Conservation (phyloP, 2,888 invertebrate genomes). For the Listrodromus nycthemerus region DNA sequence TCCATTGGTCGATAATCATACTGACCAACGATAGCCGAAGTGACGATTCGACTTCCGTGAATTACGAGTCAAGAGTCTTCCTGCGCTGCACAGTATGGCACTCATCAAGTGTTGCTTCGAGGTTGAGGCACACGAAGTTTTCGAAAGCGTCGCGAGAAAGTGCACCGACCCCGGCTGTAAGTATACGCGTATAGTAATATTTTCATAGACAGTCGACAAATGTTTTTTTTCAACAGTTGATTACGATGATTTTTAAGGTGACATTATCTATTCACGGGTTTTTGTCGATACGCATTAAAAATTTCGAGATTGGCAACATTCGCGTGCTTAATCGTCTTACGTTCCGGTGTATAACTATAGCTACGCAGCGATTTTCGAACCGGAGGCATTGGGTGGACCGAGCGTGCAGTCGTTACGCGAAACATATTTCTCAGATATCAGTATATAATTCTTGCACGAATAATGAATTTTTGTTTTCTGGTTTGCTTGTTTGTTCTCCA, state of each 20-base stretch:
- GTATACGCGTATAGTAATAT: constrained; percentile 83
- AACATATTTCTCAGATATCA: background rate
- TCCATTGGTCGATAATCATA: background rate
- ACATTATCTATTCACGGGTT: too few relatives aligned
- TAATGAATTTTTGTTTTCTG: background rate
- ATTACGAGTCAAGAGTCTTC: constrained; percentile 7
- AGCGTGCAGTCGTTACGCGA: background rate
- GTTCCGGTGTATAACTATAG: background rate
- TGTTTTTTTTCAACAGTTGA: background rate
- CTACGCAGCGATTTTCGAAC: constrained; percentile 47
- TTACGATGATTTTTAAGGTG: background rate
- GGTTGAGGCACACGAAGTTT: constrained; percentile 90
- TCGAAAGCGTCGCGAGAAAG: constrained; percentile 91
- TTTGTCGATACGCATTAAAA: too few relatives aligned
- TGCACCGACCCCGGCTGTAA: constrained; percentile 94
- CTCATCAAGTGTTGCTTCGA: constrained; percentile 93
- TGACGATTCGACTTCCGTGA: background rate
- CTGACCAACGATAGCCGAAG: background rate
- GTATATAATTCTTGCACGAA: background rate
- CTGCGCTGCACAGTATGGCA: constrained; percentile 85
- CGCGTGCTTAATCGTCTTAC: too few relatives aligned
- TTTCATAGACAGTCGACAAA: background rate
- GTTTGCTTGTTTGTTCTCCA: too few relatives aligned
- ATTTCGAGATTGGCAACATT: too few relatives aligned
- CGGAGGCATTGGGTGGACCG: background rate